Conservation (phyloP, 2,888 invertebrate species). For the Heterodera filipjevi region DNA sequence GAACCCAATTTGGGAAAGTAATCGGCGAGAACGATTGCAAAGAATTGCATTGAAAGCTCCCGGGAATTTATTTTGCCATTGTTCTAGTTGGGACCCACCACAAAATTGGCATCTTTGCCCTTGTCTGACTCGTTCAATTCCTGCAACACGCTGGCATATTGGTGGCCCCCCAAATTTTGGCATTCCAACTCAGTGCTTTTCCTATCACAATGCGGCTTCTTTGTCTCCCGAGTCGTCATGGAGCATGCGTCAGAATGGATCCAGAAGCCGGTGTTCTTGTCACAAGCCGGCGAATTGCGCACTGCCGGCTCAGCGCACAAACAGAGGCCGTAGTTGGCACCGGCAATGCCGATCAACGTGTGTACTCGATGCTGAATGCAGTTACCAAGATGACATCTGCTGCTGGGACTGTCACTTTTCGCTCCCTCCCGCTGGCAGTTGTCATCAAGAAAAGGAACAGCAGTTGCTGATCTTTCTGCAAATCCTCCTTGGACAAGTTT, state of each 20-base stretch:
- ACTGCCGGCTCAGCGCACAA: conserved; percentile 47
- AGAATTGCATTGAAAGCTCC: too few species aligned
- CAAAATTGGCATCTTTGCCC: conserved; percentile 22
- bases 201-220: not conserved
- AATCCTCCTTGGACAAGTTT: conserved; percentile 48
- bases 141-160: conserved; percentile 5
- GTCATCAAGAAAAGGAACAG: not conserved
- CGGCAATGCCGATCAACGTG: conserved; percentile 57
- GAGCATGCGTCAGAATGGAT: not conserved
- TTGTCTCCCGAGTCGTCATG: not conserved
- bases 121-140: conserved; percentile 9
- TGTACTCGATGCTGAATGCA: conserved; percentile 49
- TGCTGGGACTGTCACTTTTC: conserved; percentile 22
- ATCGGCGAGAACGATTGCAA: too few species aligned
- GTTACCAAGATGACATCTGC: conserved; percentile 40
- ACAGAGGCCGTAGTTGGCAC: conserved; percentile 60
- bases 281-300: conserved; percentile 50
- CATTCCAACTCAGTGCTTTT: not conserved
- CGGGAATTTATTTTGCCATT: too few species aligned
- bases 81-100: not conserved
- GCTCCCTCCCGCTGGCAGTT: too few species aligned
- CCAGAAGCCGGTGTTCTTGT: conserved; percentile 35
- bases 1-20: too few species aligned
- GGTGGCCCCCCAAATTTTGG: not conserved
- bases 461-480: conserved; percentile 37